Evolutionary conservation across 2,113 vertebrate genomes (phyloP), one percentile per base, ranked within the genome.

Genomic region (Pogonocichla stellata): DNA sequence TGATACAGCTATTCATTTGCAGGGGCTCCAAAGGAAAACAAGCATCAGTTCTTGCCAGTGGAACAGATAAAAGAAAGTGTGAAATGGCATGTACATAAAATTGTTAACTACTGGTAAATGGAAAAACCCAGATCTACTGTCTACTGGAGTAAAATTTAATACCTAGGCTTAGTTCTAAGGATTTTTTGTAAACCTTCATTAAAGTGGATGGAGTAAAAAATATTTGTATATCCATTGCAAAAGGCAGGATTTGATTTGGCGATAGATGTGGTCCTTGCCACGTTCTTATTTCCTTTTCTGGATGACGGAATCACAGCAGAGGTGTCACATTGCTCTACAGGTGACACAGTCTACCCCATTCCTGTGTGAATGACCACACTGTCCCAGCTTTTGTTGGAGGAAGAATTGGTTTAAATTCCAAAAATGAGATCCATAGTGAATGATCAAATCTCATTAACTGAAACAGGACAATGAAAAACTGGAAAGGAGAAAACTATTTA

Each of bases 321-420:
- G 61, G 12, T n/a, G 34, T 34, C 15, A 28, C 14, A 15, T 7
- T 78, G 67, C 36, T 48, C 14, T 47, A 53, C 7, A 66, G 54
- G 70, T 75, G 65, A 81, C 17, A 69, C 0, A 0, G 12, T 1
- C 3, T 16, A 40, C 5, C 6, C 19, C 17, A 16, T 34, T 58
- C 23, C 58, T 58, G 23, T 62, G 42, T 45, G 50, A 95, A 67
- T 10, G 12, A 57, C 56, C 66, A 53, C 54, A 70, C 51, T 53
- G 20, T 47, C 31, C 57, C 4, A 3, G 19, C 18, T 86, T 31
- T 8, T 57, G 12, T 8, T 5, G 0, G 36, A 66, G 42, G 26
- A 73, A 57, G 57, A 89, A 60, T 24, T 54, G 24, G 25, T 61
- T 95, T 29, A 67, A n/a, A 40, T 51, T 89, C 40, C n/a, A 86